Evolutionary conservation across 2,113 vertebrate genomes (phyloP).

Genomic region (Pelvicachromis taeniatus): DNA sequence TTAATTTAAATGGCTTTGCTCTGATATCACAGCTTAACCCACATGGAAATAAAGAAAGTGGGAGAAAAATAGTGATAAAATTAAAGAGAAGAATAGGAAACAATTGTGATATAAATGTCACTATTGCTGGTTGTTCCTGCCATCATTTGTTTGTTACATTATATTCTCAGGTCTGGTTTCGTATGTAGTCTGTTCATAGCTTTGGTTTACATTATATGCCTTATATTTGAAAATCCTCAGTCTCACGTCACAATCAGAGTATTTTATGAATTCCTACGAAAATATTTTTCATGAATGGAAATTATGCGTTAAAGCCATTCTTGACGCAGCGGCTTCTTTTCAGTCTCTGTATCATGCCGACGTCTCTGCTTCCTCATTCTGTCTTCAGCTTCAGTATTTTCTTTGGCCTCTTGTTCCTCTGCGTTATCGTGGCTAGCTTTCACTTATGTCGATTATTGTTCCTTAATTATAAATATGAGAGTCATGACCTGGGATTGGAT

Average conservation of each 20-base stretch:
- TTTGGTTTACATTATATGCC: too few relatives aligned
- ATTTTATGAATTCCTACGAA: too few relatives aligned
- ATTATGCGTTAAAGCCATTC: rapidly evolving
- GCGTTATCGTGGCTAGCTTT: neutral
- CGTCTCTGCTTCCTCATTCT: rapidly evolving
- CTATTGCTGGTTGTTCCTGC: rapidly evolving
- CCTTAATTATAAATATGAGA: rapidly evolving
- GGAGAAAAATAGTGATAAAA: rapidly evolving
- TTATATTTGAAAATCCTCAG: too few relatives aligned
- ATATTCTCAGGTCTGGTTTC: neutral
- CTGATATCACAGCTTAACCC: neutral
- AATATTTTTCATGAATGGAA: neutral
- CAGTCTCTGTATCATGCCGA: neutral
- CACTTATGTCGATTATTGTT: neutral
- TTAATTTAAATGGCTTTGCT: neutral
- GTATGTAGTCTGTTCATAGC: too few relatives aligned
- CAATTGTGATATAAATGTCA: rapidly evolving
- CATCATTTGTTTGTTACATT: neutral
- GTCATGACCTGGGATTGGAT: neutral
- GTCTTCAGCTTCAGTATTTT: rapidly evolving
- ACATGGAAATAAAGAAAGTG: neutral
- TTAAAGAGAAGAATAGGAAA: neutral
- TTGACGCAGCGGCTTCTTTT: neutral
- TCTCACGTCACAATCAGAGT: too few relatives aligned
- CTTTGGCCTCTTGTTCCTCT: rapidly evolving